Percentiles rank a stretch among this genome's conserved stretches.
These are phyloP conservation scores for Brachymystax lenok DNA, from an alignment of 2,797 vertebrate species.

Conservation along the genomic window DNA sequence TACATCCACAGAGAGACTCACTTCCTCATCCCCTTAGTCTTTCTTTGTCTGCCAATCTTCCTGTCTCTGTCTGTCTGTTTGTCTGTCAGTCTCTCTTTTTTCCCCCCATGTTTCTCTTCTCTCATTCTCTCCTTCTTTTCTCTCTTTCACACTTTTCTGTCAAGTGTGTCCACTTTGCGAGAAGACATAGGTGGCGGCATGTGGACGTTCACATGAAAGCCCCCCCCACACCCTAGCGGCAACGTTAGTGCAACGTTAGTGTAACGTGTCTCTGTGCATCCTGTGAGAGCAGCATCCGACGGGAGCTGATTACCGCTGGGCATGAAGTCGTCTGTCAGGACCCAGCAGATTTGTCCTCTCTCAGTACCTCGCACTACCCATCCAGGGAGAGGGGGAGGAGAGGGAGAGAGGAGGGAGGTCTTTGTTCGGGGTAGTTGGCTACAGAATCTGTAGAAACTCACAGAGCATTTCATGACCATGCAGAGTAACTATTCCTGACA, in stretches of 20 bases:
- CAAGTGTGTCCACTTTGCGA: neutral
- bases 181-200: neutral
- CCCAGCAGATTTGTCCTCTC: constrained; percentile 68
- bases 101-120: neutral
- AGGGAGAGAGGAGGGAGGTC: constrained; percentile 13
- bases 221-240: neutral
- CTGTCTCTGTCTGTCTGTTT: constrained; percentile 44
- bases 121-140: constrained; percentile 1
- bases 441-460: no score
- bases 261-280: neutral
- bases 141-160: constrained; percentile 23
- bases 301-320: constrained; percentile 80
- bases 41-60: no score
- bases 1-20: no score
- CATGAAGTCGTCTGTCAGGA: constrained; percentile 69
- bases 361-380: constrained; percentile 55
- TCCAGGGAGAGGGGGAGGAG: constrained; percentile 30
- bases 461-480: no score
- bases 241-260: constrained; percentile 1
- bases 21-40: no score
- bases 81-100: constrained; percentile 47
- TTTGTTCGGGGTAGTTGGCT: no score
- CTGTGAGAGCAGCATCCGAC: constrained; percentile 42
- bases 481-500: no score
- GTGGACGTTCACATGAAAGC: neutral